Evolutionary conservation across 2,113 vertebrate species (phyloP).

Genomic region (Empidonax traillii): DNA sequence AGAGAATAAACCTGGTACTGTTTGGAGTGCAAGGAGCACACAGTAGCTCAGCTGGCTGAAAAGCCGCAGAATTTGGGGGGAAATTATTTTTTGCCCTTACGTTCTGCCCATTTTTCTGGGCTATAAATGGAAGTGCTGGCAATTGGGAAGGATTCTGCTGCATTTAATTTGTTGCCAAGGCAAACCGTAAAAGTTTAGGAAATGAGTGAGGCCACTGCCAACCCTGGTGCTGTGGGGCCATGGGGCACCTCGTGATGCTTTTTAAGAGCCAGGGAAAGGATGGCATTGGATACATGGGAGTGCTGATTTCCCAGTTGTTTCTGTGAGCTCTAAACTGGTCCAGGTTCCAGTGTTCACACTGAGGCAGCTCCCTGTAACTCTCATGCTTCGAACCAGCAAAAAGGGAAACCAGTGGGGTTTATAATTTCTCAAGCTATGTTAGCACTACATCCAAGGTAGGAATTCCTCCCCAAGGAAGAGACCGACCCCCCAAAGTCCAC

Average conservation of each 20-base stretch:
- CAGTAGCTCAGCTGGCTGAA: background rate
- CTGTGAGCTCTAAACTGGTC: background rate
- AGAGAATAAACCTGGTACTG: background rate
- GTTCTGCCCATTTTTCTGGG: background rate
- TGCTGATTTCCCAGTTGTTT: background rate
- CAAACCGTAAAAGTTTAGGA: background rate
- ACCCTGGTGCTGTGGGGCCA: background rate
- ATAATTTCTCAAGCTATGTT: background rate
- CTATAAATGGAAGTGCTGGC: background rate
- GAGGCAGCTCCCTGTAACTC: background rate
- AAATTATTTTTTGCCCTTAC: background rate
- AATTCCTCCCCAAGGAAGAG: background rate
- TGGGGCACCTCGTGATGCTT: rapidly evolving
- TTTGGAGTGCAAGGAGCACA: background rate
- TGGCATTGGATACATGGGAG: background rate
- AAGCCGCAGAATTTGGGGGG: too few relatives aligned
- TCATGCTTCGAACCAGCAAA: background rate
- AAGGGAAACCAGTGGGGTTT: background rate
- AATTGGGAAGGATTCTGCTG: background rate
- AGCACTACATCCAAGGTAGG: background rate
- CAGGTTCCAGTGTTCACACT: background rate
- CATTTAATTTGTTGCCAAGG: background rate
- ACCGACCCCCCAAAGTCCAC: rapidly evolving
- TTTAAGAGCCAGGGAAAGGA: background rate
- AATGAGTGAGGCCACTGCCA: rapidly evolving